Evolutionary conservation across 2,888 invertebrate species (phyloP), one percentile per base, ranked within the genome.

Genomic region (Perizoma flavofasciatum): DNA sequence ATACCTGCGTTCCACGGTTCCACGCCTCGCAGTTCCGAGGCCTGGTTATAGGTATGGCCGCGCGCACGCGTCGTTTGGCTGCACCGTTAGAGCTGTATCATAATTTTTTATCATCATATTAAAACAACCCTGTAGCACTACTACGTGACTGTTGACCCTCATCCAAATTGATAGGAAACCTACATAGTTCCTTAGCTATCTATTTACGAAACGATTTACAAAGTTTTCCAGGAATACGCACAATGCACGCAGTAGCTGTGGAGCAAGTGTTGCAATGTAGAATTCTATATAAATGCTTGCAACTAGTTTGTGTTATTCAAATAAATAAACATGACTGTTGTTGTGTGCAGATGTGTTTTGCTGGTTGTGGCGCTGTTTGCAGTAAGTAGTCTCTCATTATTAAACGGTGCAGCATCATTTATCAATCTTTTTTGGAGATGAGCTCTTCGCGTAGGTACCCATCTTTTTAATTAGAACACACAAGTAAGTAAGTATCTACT

Each of bases 61-160:
- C 22, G 22, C 1, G 3, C 22, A 22, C 22, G 22, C 22, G 22
- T 22, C 22, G 22, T 22, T 22, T 22, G 22, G 22, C 22, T 22
- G 22, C 22, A 22, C 22, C 22, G 22, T 22, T 22, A 22, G 22
- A 22, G 22, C 22, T 22, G 22, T 22, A 22, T 22, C 22, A 22
- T 22, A 22, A 22, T 35, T n/a, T 46, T 46, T 47, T 47, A 52
- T 58, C 52, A 10, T 37, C 6, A 11, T 6, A 48, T 49, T 49
- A 49, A 49, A 56, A 56, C 11, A 56, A 37, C 32, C 46, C 40
- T 48, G 35, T 22, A 22, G 44, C 48, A 39, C 40, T 11, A 22
- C 22, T 77, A 78, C 78, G 78, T 78, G 78, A 75, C 73, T 65
- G 49, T 62, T 57, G 37, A 47, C 61, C 66, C 44, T 64, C 34